Evolutionary conservation across 2,888 invertebrate genomes (phyloP), one percentile per base, ranked within the genome.

Genomic region (Drosophila mimetica): DNA sequence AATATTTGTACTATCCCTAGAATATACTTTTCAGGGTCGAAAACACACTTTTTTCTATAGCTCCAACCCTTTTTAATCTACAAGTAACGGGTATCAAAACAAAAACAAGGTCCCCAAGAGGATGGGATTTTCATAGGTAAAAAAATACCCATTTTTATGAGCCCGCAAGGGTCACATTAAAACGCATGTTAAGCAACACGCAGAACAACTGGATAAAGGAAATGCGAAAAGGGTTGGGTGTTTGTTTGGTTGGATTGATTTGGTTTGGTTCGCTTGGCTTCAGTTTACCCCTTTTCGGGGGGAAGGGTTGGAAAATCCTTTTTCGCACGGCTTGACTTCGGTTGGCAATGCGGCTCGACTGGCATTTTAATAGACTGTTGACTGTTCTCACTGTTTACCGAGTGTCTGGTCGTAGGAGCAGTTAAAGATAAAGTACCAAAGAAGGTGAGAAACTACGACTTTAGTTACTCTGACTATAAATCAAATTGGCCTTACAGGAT

Each of bases 141-240:
- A 65, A 86, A 84, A 66, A 63, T n/a, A 67, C 71, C 63, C 55
- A 76, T 76, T 83, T 85, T 88, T 85, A 85, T 85, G 86, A 70
- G 71, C 79, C 86, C 85, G 77, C 85, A 85, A 88, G 85, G 85
- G 86, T 88, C 86, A 86, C 88, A 88, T 85, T 88, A 88, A 88
- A 86, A 81, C 73, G 73, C 88, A 88, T 88, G 84, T 88, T 73
- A 67, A 63, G 63, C 76, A 78, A 76, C 74, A 77, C 55, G 50
- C 72, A 57, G 18, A 41, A 74, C 69, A 79, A 76, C 63, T 63
- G 28, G 64, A 65, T 44, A 61, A 58, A 52, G 74, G 22, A 46
- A 54, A 53, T 30, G 39, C 11, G 34, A 28, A 9, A 16, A 28
- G 39, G 57, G 37, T 22, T 36, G 30, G 52, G 20, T 4, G 60